Evolutionary conservation across 2,797 vertebrate species (phyloP), one percentile per base, ranked within the genome.

Genomic region (Intellagama lesueurii): DNA sequence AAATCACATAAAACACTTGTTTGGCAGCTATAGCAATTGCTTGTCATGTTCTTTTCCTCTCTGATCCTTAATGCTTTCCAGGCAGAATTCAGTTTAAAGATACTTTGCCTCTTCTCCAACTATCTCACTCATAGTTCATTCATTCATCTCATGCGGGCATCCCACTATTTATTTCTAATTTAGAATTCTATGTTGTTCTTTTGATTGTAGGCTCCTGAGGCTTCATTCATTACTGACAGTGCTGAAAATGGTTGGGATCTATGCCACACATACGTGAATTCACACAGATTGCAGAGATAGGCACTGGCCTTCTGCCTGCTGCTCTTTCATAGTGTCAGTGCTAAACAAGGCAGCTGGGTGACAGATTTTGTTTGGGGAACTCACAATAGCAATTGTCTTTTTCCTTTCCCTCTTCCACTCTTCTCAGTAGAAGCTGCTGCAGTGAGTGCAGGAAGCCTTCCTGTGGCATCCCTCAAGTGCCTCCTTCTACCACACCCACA

Each of bases 1-100:
- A 87, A 49, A 79, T 80, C 76, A 79, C 30, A 40, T 69, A 52
- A 79, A 86, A 87, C 47, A 40, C 28, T 66, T 68, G 19, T 69
- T 79, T 87, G 85, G 32, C 4, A 52, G 30, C 30, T 87, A 26
- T 49, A 69, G 22, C 40, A 32, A 49, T 87, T 28, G 49, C 52
- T 76, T 52, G 66, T 35, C 64, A 80, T 56, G 7, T 40, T 87
- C 76, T 87, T 87, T 80, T 2, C 86, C n/a, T 70, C 7, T 87
- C 40, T 56, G 49, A 52, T 70, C 44, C 68, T 35, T 80, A 56
- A 70, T 80, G n/a, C n/a, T 70, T 87, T 80, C 66, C 66, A 87
- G 73, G 47, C 40, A 28, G 47, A 80, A 16, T 80, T 6, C 24
- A 17, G 7, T 79, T 76, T 11, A 28, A 76, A 77, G 12, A 28